Evolutionary conservation across 2,113 vertebrate genomes (phyloP).

Genomic region (Peromyscus californicus): DNA sequence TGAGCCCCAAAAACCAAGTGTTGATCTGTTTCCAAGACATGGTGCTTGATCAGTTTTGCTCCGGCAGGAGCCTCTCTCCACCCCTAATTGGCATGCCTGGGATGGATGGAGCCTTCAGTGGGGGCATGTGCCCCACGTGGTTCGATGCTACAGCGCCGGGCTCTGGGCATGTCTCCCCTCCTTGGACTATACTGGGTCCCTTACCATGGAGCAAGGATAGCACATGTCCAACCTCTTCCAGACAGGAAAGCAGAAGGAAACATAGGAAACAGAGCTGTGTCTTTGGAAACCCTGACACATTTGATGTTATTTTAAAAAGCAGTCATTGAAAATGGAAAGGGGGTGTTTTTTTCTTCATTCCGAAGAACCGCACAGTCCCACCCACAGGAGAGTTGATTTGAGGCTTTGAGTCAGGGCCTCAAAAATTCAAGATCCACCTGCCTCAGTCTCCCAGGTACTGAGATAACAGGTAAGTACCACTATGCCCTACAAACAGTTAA

Average conservation of each 20-base stretch:
- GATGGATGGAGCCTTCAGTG: neutral
- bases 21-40: slow-evolving; percentile 15
- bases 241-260: neutral
- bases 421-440: neutral
- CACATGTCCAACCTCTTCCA: neutral
- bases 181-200: neutral
- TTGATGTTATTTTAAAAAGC: neutral
- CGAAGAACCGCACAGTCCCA: neutral
- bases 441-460: neutral
- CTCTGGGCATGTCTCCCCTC: neutral
- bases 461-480: neutral
- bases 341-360: too few relatives aligned
- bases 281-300: neutral
- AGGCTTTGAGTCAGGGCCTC: neutral
- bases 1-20: neutral
- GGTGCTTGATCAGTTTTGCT: neutral
- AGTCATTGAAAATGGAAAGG: neutral
- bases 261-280: neutral
- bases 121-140: accelerated
- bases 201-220: neutral
- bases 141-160: accelerated
- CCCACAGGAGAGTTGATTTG: neutral
- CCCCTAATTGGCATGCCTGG: neutral
- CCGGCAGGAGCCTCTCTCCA: neutral
- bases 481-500: too few relatives aligned